Conservation (phyloP, 2,113 vertebrate species). For the Calypte anna region DNA sequence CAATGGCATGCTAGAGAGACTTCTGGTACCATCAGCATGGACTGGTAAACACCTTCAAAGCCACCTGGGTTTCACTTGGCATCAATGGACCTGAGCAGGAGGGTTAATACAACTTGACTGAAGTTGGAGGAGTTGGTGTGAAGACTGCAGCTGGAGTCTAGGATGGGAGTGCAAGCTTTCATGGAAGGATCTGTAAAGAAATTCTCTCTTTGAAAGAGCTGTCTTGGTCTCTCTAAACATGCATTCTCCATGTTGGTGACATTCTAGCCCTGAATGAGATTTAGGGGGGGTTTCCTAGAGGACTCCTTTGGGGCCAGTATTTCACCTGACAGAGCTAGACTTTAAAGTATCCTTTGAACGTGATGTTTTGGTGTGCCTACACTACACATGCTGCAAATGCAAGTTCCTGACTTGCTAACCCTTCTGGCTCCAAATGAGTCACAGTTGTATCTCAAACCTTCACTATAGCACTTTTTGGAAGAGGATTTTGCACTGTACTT, state of each 20-base stretch:
- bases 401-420: neutral
- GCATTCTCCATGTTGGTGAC: neutral
- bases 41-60: neutral
- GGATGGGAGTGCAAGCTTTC: slow-evolving; percentile 5
- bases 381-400: slow-evolving; percentile 21
- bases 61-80: neutral
- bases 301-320: slow-evolving; percentile 47
- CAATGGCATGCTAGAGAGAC: neutral
- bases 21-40: neutral
- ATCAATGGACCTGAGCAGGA: neutral
- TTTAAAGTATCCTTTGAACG: neutral
- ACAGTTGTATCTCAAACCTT: neutral
- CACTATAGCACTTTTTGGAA: slow-evolving; percentile 58
- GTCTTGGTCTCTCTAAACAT: slow-evolving; percentile 6
- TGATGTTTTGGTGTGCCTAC: neutral
- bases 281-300: neutral
- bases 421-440: slow-evolving; percentile 8
- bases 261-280: slow-evolving; percentile 49
- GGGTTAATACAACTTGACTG: neutral
- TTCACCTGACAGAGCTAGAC: slow-evolving; percentile 18
- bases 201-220: slow-evolving; percentile 26
- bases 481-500: slow-evolving; percentile 68
- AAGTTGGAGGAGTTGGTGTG: neutral
- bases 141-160: slow-evolving; percentile 9
- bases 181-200: slow-evolving; percentile 19